A percentile compares a stretch with the other conserved stretches of the same genome.
Evolutionary conservation across 2,888 invertebrate species (phyloP).

Genomic region (Dryococelus australis): DNA sequence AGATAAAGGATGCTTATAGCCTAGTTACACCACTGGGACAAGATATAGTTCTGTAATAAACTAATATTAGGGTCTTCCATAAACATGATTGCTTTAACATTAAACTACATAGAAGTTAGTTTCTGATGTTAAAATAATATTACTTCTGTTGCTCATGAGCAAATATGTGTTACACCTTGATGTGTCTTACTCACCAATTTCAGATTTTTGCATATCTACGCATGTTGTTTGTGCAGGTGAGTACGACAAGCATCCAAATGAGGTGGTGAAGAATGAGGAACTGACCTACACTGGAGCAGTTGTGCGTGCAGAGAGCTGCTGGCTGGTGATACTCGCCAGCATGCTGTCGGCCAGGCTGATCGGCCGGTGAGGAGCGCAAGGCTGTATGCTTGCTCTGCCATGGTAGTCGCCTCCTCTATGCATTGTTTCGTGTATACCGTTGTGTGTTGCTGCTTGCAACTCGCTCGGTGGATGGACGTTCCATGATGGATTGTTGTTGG

Average conservation of each 20-base stretch:
- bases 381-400: conserved; percentile 38
- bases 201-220: no score
- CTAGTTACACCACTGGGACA: no score
- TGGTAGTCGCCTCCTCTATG: conserved; percentile 43
- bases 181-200: no score
- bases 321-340: conserved; percentile 31
- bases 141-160: no score
- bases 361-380: conserved; percentile 46
- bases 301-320: conserved; percentile 30
- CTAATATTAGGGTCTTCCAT: no score
- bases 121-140: no score
- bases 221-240: conserved; percentile 67
- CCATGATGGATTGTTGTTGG: conserved; percentile 28
- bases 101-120: no score
- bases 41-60: no score
- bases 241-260: conserved; percentile 88
- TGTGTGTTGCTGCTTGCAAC: conserved; percentile 38
- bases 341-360: conserved; percentile 40
- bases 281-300: conserved; percentile 70
- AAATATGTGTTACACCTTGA: no score
- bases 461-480: neutral
- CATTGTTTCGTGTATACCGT: conserved; percentile 45
- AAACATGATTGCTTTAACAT: no score
- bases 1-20: no score
- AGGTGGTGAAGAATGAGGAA: conserved; percentile 93